Evolutionary conservation across 1,140 invertebrate species (phyloP), one percentile per base, ranked within the genome.

Genomic region (Drosophila jambulina): DNA sequence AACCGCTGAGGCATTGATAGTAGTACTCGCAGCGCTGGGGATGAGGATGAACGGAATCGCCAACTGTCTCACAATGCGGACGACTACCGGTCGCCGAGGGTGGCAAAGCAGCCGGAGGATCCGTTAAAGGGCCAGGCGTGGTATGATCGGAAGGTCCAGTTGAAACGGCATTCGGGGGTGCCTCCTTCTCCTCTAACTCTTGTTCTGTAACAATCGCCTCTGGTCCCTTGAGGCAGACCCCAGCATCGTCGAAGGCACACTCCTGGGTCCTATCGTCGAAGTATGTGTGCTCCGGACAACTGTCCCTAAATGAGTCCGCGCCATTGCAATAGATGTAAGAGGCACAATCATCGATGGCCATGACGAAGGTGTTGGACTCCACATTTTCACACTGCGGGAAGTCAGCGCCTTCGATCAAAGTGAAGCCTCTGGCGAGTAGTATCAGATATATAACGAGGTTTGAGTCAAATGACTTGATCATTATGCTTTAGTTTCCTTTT

Each of bases 251-350:
- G 3, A 91, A 84, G 34, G 78, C 75, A 46, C 91, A 92, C 51
- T 92, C 85, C 46, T 88, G 75, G 12, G 78, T 48, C 2, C 54
- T 32, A 27, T 63, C 86, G 61, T 91, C 84, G 29, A 92, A 92
- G 48, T 88, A 92, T 7, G 91, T 92, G 10, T 78, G 60, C 8
- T 78, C 65, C 4, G 91, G 86, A 38, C 91, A 92, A 19, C 64
- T 80, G 53, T 88, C 91, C 15, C 77, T 56, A 36, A 88, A 92
- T 25, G 91, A 92, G 45, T 79, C 53, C 23, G 60, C 91, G 5
- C 71, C 86, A 43, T 88, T 77, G 45, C 91, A 88, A 48, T 92
- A 92, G n/a, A 92, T 81, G 29, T 91, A 92, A 3, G 72, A 69
- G 6, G 68, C 53, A 21, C 91, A 92, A 27, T 92, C 81, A 2